Evolutionary conservation across 1,140 invertebrate genomes (phyloP).

Genomic region (Saccostrea glomerata): DNA sequence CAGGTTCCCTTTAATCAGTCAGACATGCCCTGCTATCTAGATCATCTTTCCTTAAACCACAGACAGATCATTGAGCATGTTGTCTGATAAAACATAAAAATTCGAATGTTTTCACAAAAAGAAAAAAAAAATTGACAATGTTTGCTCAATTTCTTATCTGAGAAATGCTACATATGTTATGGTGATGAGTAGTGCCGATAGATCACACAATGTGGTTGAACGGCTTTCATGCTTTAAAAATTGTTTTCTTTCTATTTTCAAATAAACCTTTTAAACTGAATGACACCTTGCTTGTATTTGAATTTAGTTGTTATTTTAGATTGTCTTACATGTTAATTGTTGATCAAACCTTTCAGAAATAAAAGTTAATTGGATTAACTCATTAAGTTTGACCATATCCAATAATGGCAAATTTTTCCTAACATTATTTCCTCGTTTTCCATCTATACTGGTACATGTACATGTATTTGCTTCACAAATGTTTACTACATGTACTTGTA

Average conservation of each 20-base stretch:
- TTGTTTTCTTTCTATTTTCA: not conserved
- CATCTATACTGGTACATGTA: too few species aligned
- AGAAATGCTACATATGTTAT: not conserved
- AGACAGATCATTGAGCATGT: conserved; percentile 1
- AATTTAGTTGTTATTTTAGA: too few species aligned
- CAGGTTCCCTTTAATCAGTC: not conserved
- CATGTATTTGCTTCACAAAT: too few species aligned
- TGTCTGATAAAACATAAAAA: not conserved
- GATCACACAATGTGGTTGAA: conserved; percentile 18
- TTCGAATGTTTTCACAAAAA: not conserved
- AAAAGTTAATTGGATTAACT: too few species aligned
- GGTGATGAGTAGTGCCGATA: not conserved
- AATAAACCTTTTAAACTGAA: too few species aligned
- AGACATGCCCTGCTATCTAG: not conserved
- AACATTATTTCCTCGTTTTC: too few species aligned
- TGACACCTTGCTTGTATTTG: too few species aligned
- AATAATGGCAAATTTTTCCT: too few species aligned
- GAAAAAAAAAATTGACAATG: conserved; percentile 20
- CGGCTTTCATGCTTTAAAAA: not conserved
- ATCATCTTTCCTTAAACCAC: not conserved
- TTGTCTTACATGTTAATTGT: too few species aligned
- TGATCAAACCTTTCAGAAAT: too few species aligned
- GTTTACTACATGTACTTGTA: too few species aligned
- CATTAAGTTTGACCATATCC: too few species aligned
- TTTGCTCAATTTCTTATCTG: conserved; percentile 8